Evolutionary conservation across 30 jellyfish, hydroid and myxozoan genomes (phyloP).

Genomic region (Aurelia sp.): DNA sequence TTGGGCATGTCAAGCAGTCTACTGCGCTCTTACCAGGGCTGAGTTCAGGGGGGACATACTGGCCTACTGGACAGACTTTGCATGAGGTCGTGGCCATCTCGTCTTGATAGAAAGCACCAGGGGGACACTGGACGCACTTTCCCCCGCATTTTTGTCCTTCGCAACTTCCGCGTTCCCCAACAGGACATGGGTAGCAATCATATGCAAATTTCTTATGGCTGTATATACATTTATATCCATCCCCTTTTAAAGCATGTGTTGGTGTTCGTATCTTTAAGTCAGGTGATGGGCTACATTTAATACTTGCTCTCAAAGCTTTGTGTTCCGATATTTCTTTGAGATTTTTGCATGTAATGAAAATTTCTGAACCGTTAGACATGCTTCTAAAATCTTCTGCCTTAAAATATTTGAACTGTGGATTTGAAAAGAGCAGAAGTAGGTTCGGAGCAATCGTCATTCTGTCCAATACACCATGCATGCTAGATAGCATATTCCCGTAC

Average conservation of each 20-base stretch:
- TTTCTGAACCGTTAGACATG: conserved; percentile 12
- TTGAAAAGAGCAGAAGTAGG: conserved; percentile 13
- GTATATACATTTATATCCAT: conserved; percentile 42
- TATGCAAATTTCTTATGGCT: not conserved
- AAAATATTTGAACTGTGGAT: conserved; percentile 6
- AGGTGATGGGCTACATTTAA: conserved; percentile 34
- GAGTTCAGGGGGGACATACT: conserved; percentile 32
- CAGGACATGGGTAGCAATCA: conserved; percentile 52
- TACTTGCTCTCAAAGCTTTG: conserved; percentile 12
- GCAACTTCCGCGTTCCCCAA: conserved; percentile 5
- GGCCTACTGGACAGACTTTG: conserved; percentile 59
- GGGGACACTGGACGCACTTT: conserved; percentile 48
- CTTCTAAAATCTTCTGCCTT: not conserved
- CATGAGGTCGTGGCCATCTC: conserved; percentile 37
- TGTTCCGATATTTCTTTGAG: not conserved
- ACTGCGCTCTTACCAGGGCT: conserved; percentile 53
- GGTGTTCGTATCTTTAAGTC: not conserved
- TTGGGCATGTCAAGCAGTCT: conserved; percentile 71
- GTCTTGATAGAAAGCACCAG: conserved; percentile 64
- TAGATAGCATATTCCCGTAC: conserved; percentile 17
- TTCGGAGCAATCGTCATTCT: conserved; percentile 2
- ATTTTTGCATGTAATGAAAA: conserved; percentile 23
- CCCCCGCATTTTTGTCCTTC: not conserved
- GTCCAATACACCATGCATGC: conserved; percentile 23
- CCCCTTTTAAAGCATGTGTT: not conserved